These are phyloP conservation scores for Chalcis sispes DNA, from an alignment of 2,888 invertebrate genomes.

Conservation along the genomic window DNA sequence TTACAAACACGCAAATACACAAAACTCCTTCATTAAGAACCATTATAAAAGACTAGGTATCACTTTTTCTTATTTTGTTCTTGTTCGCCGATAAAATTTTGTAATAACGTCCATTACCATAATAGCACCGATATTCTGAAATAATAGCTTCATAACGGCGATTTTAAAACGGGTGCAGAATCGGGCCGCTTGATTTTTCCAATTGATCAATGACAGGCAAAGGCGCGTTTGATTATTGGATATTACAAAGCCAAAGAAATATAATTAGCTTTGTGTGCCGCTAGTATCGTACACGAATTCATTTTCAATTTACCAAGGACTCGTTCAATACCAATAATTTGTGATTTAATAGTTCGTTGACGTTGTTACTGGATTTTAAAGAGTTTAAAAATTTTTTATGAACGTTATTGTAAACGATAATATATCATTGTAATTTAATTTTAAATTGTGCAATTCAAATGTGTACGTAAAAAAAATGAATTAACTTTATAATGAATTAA, in stretches of 20 bases:
- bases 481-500: no score
- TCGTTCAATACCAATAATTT: no score
- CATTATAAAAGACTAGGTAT: conserved; percentile 16
- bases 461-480: no score
- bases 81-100: conserved; percentile 4
- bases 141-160: conserved; percentile 10
- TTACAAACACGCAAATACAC: no score
- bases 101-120: conserved; percentile 21
- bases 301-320: conserved; percentile 5
- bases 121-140: conserved; percentile 19
- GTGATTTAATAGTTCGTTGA: no score
- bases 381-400: no score
- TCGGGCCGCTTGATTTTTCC: conserved; percentile 4
- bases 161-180: conserved; percentile 4
- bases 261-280: conserved; percentile 12
- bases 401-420: no score
- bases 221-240: conserved; percentile 35
- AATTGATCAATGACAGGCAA: conserved; percentile 42
- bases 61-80: conserved; percentile 7
- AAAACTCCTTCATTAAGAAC: no score
- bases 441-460: no score
- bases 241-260: conserved; percentile 10
- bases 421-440: no score
- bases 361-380: no score
- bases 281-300: not conserved